Evolutionary conservation across 2,797 vertebrate genomes (phyloP), one percentile per base, ranked within the genome.

Genomic region (Eremophila alpestris): DNA sequence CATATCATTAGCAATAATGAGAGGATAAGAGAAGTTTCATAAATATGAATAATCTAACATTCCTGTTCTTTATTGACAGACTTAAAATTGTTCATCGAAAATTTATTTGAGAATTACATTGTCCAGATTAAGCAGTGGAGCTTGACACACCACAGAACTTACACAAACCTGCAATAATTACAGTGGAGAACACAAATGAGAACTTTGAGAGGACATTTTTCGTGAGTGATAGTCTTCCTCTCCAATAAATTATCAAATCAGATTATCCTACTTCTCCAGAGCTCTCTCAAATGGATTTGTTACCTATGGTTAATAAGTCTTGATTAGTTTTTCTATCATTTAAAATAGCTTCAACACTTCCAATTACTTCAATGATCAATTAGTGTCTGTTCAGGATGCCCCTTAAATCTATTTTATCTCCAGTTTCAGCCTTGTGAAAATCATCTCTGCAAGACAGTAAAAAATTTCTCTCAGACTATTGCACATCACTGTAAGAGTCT

Each of bases 181-280:
- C 43, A 84, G 74, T 63, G 34, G 51, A 32, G n/a, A 87, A 32
- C 26, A 84, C 40, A 86, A 92, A 93, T 65, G 12, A 63, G 75
- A 74, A 80, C 26, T 79, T 26, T 63, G n/a, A 85, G 49, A 86
- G n/a, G 32, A 73, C 32, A 68, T 95, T 60, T 86, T 51, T 77
- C 52, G 8, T 89, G 76, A 94, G 11, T 92, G 8, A 93, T 90
- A 23, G 36, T 81, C 60, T 92, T 96, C 64, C 82, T 89, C 60
- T 62, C 43, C 69, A 87, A 77, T 58, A 95, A 86, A 93, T 70
- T 5, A 63, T 84, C n/a, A 83, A 95, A 96, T 96, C 36, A 71
- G 27, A 97, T 96, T 96, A 93, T 76, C 21, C 13, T 43, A 19
- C 54, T 84, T 94, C 70, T 94, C 82, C 92, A 95, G 95, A 93